These are phyloP conservation scores for Bombus terrestris DNA, from an alignment of 1,140 invertebrate species.

Conservation along the genomic window DNA sequence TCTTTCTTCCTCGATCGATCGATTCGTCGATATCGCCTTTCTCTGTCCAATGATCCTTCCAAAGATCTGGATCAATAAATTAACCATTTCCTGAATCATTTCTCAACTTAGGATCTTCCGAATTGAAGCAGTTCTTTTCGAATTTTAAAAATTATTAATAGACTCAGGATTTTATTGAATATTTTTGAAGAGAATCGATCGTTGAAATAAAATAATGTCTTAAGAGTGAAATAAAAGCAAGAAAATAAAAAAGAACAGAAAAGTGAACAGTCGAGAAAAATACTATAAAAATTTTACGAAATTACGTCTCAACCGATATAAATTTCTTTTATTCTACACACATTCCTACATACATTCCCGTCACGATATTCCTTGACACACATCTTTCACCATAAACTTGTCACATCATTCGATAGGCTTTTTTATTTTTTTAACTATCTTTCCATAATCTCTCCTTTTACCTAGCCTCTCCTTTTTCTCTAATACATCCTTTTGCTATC, in stretches of 20 bases:
- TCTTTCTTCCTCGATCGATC: conserved; percentile 42
- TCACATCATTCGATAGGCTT: neutral
- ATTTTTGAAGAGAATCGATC: too few relatives aligned
- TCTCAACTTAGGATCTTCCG: too few relatives aligned
- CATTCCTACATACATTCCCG: neutral
- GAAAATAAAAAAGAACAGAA: too few relatives aligned
- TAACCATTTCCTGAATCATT: too few relatives aligned
- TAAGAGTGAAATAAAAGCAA: too few relatives aligned
- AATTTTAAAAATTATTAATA: neutral
- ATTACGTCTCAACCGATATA: neutral
- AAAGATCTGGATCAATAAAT: neutral
- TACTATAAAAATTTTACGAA: neutral
- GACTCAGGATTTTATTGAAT: too few relatives aligned
- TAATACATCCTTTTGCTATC: neutral
- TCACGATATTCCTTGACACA: neutral
- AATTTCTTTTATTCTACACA: neutral
- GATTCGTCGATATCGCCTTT: conserved; percentile 13
- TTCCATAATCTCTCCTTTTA: too few relatives aligned
- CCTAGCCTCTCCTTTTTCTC: neutral
- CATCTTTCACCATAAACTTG: neutral
- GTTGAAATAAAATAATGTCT: too few relatives aligned
- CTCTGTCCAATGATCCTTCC: conserved; percentile 7
- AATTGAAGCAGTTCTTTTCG: too few relatives aligned
- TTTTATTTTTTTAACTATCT: neutral
- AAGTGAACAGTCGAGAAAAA: too few relatives aligned